Base-by-base conservation (phyloP, 2,888 invertebrate species). In the Pachycephus smyrnensis region DNA sequence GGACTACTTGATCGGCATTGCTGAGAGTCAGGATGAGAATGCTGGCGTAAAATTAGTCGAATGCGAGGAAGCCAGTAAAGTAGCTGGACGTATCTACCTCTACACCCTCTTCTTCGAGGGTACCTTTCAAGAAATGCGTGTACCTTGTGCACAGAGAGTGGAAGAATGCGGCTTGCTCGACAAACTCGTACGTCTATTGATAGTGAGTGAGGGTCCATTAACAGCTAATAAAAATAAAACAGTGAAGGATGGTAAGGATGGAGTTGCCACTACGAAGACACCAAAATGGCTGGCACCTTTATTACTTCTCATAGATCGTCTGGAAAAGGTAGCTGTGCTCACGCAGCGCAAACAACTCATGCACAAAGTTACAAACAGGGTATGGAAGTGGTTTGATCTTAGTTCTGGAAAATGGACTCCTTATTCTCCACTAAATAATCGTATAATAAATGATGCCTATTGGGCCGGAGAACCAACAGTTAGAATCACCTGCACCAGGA, bases 341-440 rank as follows among this genome's bases (percentile, higher is more conserved):
- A 94, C 95, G 0, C 94, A 94, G 82, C 92, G 96, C 35, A 94
- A 95, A 85, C 92, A 93, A 73, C 92, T 94, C 36, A 94, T 96
- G 93, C 94, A 95, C 80, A 90, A 92, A 85, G 93, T 93, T 0
- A 94, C 94, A 2, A 94, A 92, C 69, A 92, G 94, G 73, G 89
- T 92, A 3, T 97, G 97, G 97, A 95, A 96, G 85, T 97, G 96
- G 96, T 97, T 96, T 90, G 97, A 97, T 90, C 93, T 96, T 75
- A 94, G 95, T n/a, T 94, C 94, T 15, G 96, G 96, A 4, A 95
- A 95, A 87, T 97, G 97, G 97, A 95, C 94, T 81, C 92, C 94
- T 31, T 97, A 97, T 88, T 94, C 95, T 0, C 92, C 93, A 6
- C 91, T 93, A 11, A 96, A 96, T 86, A 97, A 96, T 89, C 94